Evolutionary conservation across 2,888 invertebrate genomes (phyloP), one percentile per base, ranked within the genome.

Genomic region (Augiades crinisus): DNA sequence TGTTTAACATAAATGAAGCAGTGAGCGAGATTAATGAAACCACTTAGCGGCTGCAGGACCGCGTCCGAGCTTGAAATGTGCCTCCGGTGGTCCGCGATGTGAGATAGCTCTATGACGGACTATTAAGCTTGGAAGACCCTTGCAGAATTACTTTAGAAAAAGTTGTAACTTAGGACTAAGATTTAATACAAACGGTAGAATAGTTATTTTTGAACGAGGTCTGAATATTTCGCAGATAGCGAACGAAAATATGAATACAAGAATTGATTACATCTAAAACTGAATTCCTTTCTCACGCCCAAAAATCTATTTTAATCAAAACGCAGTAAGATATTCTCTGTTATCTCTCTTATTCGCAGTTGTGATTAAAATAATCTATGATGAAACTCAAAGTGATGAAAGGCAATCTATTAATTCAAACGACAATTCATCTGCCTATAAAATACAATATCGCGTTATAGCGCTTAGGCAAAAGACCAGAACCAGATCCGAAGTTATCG

Each of bases 1-100:
- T 75, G 73, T 78, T 70, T 56, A 62, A 65, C 61, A 66, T 70
- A 73, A 81, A 75, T 69, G 72, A 73, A 72, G 60, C 60, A 60
- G 65, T 70, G 64, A 70, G 60, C 60, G 61, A 71, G 71, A 76
- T 78, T 78, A 80, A 79, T 76, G 72, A 68, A 68, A 67, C 65
- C 69, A 70, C 70, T 78, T 74, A 75, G 70, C 72, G 65, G 69
- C 67, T 69, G 66, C 67, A 59, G 68, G 69, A 72, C 64, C 65
- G 76, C 72, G 68, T 67, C 53, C 65, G 53, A 64, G 74, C 75
- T 66, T 75, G 63, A 72, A 71, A 73, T 65, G 59, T 45, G 17
- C 53, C 57, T 59, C 59, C 63, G 64, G 64, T 66, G 69, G 44
- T 51, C 44, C 16, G 21, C 27, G 14, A 22, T 22, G 22, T 12